Percentiles rank a stretch among this genome's conserved stretches.
phyloP scores from a whole-genome alignment of 2,888 invertebrate species.

The Rhamnusium bicolor region DNA sequence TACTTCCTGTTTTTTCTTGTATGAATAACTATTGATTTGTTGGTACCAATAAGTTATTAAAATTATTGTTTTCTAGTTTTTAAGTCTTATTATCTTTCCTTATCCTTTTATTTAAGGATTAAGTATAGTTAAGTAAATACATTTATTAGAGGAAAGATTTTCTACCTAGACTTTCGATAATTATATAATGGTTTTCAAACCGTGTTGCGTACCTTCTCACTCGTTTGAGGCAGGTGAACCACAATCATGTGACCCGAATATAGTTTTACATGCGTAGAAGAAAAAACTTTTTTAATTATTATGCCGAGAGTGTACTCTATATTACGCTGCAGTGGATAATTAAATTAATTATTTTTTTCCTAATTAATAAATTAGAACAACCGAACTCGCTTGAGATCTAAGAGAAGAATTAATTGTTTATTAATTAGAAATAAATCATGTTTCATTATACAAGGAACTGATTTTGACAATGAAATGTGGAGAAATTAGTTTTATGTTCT shows the following conservation, averaged over 20 bases:
- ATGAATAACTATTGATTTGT: neutral
- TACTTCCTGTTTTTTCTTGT: neutral
- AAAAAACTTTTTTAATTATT: neutral
- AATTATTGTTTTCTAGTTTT: neutral
- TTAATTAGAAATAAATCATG: neutral
- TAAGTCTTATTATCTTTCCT: neutral
- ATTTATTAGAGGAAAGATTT: neutral
- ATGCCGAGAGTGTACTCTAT: too few relatives aligned
- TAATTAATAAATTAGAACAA: neutral
- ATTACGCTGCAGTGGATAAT: neutral
- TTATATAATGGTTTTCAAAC: neutral
- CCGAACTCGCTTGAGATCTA: neutral
- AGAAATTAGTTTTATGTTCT: too few relatives aligned
- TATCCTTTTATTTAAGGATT: neutral
- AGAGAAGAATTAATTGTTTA: neutral
- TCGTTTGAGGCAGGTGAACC: neutral
- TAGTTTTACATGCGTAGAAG: neutral
- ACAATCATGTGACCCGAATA: neutral
- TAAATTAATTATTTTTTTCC: neutral
- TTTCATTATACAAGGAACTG: neutral
- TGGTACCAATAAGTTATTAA: neutral
- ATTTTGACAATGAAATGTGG: too few relatives aligned
- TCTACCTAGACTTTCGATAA: neutral
- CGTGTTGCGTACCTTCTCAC: neutral
- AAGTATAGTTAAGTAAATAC: neutral